Conservation (phyloP, 1,140 invertebrate species). For the Lepidurus couesii region DNA sequence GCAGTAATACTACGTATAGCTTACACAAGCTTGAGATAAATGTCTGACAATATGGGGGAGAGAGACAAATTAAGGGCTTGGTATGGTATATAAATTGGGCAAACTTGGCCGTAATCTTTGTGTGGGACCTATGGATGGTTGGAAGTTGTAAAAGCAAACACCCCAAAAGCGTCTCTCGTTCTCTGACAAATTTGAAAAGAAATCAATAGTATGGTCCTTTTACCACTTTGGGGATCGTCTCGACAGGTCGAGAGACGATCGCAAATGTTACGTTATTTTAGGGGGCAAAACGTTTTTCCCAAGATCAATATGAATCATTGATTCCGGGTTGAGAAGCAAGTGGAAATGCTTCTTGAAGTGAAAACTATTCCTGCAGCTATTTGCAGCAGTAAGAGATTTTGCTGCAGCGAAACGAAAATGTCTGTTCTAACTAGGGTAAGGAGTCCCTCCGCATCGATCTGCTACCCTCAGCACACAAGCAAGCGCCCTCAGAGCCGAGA, state of each 20-base stretch:
- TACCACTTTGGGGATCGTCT: background rate
- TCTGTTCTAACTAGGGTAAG: conserved; percentile 4
- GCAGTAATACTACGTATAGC: no score
- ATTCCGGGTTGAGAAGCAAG: background rate
- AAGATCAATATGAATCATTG: no score
- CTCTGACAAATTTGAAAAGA: background rate
- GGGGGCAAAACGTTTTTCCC: no score
- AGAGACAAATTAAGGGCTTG: no score
- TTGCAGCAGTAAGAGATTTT: background rate
- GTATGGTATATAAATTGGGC: no score
- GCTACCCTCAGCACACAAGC: background rate
- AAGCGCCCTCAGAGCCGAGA: conserved; percentile 1
- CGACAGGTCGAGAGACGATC: background rate
- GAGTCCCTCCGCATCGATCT: conserved; percentile 15
- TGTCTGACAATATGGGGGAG: no score
- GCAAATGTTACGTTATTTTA: no score
- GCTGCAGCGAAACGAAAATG: background rate
- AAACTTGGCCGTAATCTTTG: no score
- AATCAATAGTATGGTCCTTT: background rate
- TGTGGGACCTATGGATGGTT: no score
- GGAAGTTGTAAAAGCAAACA: no score
- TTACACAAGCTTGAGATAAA: no score
- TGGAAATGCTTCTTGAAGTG: background rate
- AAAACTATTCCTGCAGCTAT: background rate
- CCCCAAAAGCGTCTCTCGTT: no score